A percentile compares a stretch with the other conserved stretches of the same genome.
phyloP scores from a whole-genome alignment of 2,113 vertebrate genomes.

The Microtus ochrogaster region DNA sequence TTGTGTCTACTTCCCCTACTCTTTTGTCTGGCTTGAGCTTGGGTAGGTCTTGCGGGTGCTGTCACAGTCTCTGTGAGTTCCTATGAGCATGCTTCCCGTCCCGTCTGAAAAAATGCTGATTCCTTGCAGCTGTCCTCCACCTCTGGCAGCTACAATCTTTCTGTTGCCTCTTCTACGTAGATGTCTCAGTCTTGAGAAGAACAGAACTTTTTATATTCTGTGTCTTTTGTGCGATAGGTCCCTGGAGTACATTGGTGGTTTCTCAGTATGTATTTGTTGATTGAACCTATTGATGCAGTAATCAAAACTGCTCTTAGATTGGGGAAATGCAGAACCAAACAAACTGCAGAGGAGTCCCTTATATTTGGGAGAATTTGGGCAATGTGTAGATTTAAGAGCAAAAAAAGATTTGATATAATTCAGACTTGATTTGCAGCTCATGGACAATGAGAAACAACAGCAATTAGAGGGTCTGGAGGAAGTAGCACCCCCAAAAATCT shows the following conservation, averaged over 20 bases:
- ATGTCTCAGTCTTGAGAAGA: background rate
- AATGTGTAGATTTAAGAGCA: constrained; percentile 18
- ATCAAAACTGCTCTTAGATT: constrained; percentile 15
- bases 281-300: background rate
- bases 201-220: background rate
- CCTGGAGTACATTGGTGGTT: background rate
- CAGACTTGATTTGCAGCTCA: constrained; percentile 22
- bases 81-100: background rate
- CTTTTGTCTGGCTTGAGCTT: background rate
- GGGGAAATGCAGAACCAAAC: background rate
- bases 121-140: background rate
- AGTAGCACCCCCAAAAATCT: background rate
- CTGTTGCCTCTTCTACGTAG: background rate
- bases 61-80: background rate
- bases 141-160: background rate
- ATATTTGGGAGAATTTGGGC: background rate
- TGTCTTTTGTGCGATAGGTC: background rate
- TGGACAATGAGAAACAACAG: background rate
- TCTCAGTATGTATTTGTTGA: background rate
- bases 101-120: background rate
- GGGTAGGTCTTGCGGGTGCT: background rate
- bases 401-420: constrained; percentile 48
- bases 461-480: background rate
- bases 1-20: background rate
- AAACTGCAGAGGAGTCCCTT: background rate